Evolutionary conservation across 2,888 invertebrate genomes (phyloP).

Genomic region (Apodemia mormo): DNA sequence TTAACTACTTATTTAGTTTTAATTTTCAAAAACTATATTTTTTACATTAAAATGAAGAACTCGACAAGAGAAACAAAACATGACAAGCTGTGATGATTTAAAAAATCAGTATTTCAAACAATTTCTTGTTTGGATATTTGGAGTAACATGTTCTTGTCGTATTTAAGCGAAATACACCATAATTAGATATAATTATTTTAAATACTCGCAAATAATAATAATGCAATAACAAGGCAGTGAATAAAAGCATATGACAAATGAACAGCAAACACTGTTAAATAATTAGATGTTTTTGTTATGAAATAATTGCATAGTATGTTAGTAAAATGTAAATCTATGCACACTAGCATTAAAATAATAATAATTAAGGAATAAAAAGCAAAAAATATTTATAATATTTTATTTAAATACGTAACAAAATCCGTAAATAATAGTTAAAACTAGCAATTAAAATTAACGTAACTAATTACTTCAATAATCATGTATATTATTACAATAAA

Average conservation of each 20-base stretch:
- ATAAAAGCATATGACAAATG: background rate
- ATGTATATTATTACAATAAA: slow-evolving; percentile 26
- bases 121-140: too few species aligned
- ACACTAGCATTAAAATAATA: background rate
- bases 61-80: too few species aligned
- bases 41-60: too few species aligned
- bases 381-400: slow-evolving; percentile 38
- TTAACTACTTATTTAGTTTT: too few species aligned
- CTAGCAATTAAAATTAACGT: slow-evolving; percentile 26
- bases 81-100: too few species aligned
- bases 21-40: too few species aligned
- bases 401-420: slow-evolving; percentile 44
- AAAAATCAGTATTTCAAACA: too few species aligned
- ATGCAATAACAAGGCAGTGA: background rate
- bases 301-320: background rate
- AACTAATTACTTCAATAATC: slow-evolving; percentile 14
- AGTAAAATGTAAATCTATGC: background rate
- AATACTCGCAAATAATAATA: background rate
- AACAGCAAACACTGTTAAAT: background rate
- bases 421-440: slow-evolving; percentile 19
- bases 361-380: slow-evolving; percentile 34
- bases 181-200: background rate
- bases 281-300: background rate
- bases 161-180: background rate
- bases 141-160: too few species aligned